Conservation (phyloP, 2,888 invertebrate species). For the Pecten maximus region DNA sequence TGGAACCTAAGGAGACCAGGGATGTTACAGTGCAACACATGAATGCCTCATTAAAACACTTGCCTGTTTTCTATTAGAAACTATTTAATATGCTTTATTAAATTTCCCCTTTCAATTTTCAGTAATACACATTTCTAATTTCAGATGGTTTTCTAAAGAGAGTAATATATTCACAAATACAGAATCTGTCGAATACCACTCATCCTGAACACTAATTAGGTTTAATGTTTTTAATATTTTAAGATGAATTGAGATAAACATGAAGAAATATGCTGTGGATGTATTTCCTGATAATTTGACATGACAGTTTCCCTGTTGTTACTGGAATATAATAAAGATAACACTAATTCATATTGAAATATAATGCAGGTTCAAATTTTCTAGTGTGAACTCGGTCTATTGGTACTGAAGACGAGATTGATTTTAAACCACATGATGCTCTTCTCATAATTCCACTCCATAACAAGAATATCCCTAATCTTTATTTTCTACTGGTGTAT, state of each 20-base stretch:
- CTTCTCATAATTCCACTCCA: not conserved
- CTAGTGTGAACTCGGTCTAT: too few species aligned
- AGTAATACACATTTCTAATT: not conserved
- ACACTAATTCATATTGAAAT: not conserved
- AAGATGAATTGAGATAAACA: not conserved
- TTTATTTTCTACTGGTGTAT: not conserved
- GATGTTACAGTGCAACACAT: not conserved
- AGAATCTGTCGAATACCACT: not conserved
- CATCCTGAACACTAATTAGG: not conserved
- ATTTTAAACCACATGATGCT: not conserved
- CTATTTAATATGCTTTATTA: not conserved
- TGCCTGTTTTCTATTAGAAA: not conserved
- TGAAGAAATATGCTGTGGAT: not conserved
- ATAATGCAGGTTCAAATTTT: not conserved
- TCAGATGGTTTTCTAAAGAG: not conserved
- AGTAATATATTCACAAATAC: not conserved
- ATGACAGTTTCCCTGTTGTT: not conserved
- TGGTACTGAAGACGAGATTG: too few species aligned
- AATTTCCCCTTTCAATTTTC: not conserved
- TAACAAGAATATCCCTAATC: too few species aligned
- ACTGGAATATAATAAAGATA: not conserved
- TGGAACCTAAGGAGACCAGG: not conserved
- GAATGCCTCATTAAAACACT: conserved; percentile 11
- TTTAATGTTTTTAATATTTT: not conserved
- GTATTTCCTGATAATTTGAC: not conserved